Evolutionary conservation across 2,888 invertebrate species (phyloP).

Genomic region (Zaprionus obscuricornis): DNA sequence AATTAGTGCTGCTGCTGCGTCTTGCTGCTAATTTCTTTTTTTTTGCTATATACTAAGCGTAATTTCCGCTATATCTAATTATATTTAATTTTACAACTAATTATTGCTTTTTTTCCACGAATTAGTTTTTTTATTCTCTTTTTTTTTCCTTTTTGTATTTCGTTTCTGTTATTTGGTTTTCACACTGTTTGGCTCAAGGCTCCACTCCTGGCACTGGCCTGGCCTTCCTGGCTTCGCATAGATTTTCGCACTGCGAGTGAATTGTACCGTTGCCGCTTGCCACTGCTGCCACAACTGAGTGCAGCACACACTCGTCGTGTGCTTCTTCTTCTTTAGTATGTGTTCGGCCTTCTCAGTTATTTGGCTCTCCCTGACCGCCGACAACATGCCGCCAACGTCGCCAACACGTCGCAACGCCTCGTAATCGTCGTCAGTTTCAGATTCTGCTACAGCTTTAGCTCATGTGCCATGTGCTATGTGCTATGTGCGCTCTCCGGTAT

Average conservation of each 20-base stretch:
- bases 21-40: too few species aligned
- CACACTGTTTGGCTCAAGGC: conserved; percentile 25
- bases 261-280: conserved; percentile 23
- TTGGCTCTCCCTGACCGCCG: conserved; percentile 70
- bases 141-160: background rate
- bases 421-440: conserved; percentile 5
- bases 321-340: conserved; percentile 10
- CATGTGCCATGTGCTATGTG: too few species aligned
- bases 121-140: conserved; percentile 5
- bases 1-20: too few species aligned
- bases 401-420: conserved; percentile 9
- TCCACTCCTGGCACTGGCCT: conserved; percentile 23
- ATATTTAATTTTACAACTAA: conserved; percentile 14
- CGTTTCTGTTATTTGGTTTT: too few species aligned
- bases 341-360: conserved; percentile 20
- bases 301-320: too few species aligned
- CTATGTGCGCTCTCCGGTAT: conserved; percentile 14
- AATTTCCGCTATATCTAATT: too few species aligned
- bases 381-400: conserved; percentile 59
- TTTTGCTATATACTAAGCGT: too few species aligned
- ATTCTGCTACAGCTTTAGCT: conserved; percentile 8
- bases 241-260: conserved; percentile 48
- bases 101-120: conserved; percentile 15
- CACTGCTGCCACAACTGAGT: conserved; percentile 8
- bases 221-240: conserved; percentile 51